These are phyloP conservation scores for Caenorhabditis becei DNA, from an alignment of 2,888 invertebrate species.

Conservation along the genomic window DNA sequence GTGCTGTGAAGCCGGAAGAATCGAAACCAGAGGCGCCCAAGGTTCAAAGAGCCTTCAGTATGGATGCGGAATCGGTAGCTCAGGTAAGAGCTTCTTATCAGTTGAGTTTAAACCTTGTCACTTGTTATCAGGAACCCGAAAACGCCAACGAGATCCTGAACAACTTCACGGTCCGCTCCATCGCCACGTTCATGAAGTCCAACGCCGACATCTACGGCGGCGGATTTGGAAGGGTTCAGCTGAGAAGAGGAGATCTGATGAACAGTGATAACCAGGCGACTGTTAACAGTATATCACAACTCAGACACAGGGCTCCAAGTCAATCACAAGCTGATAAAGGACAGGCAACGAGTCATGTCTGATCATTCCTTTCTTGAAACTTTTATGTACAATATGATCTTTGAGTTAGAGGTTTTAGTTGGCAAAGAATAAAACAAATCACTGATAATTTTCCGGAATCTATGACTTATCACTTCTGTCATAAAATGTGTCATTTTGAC, in stretches of 20 bases:
- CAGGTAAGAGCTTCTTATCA: neutral
- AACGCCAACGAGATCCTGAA: constrained; percentile 64
- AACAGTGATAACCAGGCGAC: constrained; percentile 50
- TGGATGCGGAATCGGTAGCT: neutral
- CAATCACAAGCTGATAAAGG: neutral
- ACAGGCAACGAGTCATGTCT: neutral
- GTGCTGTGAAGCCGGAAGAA: constrained; percentile 1
- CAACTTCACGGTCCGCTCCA: constrained; percentile 70
- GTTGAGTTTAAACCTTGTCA: neutral
- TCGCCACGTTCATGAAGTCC: constrained; percentile 71
- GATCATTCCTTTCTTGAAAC: neutral
- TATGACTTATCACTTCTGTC: too few relatives aligned
- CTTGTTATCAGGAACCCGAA: constrained; percentile 1
- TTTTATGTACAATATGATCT: neutral
- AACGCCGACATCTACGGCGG: constrained; percentile 71
- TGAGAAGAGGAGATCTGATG: constrained; percentile 65
- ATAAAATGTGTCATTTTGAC: too few relatives aligned
- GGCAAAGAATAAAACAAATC: too few relatives aligned
- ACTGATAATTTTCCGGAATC: too few relatives aligned
- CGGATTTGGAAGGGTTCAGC: constrained; percentile 69
- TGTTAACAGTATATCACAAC: constrained; percentile 26
- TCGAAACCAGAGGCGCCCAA: neutral
- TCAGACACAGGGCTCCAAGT: constrained; percentile 9
- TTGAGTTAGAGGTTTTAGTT: neutral
- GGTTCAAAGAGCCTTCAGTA: neutral